Evolutionary conservation across 2,797 vertebrate genomes (phyloP), one percentile per base, ranked within the genome.

Genomic region (Aphelocoma californica): DNA sequence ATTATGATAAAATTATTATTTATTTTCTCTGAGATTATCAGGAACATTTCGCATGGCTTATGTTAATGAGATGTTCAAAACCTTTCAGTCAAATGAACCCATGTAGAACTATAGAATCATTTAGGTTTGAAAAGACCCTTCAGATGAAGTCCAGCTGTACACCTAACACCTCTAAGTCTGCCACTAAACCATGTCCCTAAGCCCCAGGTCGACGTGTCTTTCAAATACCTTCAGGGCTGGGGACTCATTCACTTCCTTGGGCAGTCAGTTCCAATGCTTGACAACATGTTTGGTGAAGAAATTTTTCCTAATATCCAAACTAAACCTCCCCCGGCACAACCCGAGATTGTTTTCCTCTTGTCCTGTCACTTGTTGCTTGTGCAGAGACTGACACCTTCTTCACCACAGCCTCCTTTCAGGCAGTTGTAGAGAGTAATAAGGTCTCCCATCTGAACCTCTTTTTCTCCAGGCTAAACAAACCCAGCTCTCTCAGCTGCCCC

Each of bases 161-260:
- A 73, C 14, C 3, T 28, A 48, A 29, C 11, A 23, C 9, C 32
- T 19, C 14, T 14, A 62, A 50, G 7, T 72, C 16, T 28, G 21
- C 26, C 60, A n/a, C 40, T 54, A 60, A 86, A 62, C 23, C 40
- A 25, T 25, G 11, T 19, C 9, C 32, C 17, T 66, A 28, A 53
- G 13, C 5, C 4, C 12, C 15, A 31, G 1, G 2, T 25, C 19
- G 23, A 44, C 5, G 6, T 1, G 6, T 47, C 16, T 57, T 84
- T 69, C 34, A 66, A 81, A 61, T 20, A 26, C 8, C 5, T 44
- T 11, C 29, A 38, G 28, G 38, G 34, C 34, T 40, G 28, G 7
- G 18, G 18, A 57, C 26, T 66, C n/a, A 60, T 12, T 31, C 12
- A n/a, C 18, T 64, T 73, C 8, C 24, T 17, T 64, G 45, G 9